phyloP scores from a whole-genome alignment of 2,888 invertebrate genomes.

The Ormyrus nitidulus region DNA sequence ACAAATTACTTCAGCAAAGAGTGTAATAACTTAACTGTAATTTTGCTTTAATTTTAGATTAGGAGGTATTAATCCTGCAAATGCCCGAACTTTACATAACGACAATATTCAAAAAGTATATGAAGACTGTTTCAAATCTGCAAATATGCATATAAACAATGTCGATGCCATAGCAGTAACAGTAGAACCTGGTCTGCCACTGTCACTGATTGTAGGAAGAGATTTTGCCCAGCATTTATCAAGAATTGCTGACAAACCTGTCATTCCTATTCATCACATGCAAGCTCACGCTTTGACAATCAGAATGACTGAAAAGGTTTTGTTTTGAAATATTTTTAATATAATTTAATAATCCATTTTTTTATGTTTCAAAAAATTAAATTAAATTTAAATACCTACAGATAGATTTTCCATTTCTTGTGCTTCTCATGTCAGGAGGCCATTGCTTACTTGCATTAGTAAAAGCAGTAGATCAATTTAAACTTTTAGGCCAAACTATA shows the following conservation, averaged over 20 bases:
- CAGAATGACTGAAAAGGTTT: constrained; percentile 82
- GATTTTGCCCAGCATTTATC: constrained; percentile 89
- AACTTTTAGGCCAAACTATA: constrained; percentile 85
- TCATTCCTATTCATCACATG: constrained; percentile 99
- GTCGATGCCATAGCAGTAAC: constrained; percentile 94
- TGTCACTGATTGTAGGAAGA: constrained; percentile 88
- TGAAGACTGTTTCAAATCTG: constrained; percentile 80
- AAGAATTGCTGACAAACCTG: constrained; percentile 82
- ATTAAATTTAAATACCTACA: constrained; percentile 62
- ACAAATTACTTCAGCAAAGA: not conserved
- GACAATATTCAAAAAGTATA: constrained; percentile 86
- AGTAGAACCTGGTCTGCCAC: constrained; percentile 89
- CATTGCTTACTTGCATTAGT: constrained; percentile 90
- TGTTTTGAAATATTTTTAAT: not conserved
- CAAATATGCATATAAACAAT: constrained; percentile 80
- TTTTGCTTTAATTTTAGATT: constrained; percentile 76
- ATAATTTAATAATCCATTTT: not conserved
- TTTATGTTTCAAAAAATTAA: constrained; percentile 50
- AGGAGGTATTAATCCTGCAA: constrained; percentile 93
- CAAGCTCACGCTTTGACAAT: constrained; percentile 96
- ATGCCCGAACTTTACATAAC: constrained; percentile 89
- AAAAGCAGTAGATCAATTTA: constrained; percentile 84
- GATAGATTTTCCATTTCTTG: constrained; percentile 91
- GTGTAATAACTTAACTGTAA: not conserved
- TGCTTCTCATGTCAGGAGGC: constrained; percentile 94